A percentile compares a stretch with the other conserved stretches of the same genome.
Evolutionary conservation across 2,888 invertebrate species (phyloP).

Genomic region (Torymus auratus): DNA sequence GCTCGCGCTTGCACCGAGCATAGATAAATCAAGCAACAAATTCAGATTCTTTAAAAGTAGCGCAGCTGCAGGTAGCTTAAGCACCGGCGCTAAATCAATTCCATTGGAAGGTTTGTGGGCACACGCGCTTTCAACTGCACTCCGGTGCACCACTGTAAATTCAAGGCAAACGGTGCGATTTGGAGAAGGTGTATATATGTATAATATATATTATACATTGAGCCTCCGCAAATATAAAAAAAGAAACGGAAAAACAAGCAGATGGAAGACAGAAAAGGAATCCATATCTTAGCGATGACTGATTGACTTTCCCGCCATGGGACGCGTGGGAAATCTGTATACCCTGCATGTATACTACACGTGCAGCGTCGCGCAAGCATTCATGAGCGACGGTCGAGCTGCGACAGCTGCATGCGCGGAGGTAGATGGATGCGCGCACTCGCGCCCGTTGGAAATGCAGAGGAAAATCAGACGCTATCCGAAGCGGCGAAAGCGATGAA

Average conservation of each 20-base stretch:
- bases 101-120: not conserved
- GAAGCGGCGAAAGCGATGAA: slow-evolving; percentile 1
- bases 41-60: slow-evolving; percentile 12
- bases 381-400: not conserved
- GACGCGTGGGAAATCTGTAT: not conserved
- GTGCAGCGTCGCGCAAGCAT: not conserved
- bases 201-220: too few species aligned
- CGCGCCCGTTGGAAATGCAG: slow-evolving; percentile 23
- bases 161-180: not conserved
- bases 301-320: not conserved
- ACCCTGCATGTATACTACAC: not conserved
- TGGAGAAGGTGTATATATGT: not conserved
- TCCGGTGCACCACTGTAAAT: not conserved
- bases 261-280: not conserved
- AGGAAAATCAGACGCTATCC: slow-evolving; percentile 14
- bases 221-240: not conserved
- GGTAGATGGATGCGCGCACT: not conserved
- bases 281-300: not conserved
- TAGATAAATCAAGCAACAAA: slow-evolving; percentile 9
- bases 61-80: slow-evolving; percentile 26
- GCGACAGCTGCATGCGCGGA: slow-evolving; percentile 12
- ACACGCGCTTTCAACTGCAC: too few species aligned
- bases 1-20: not conserved
- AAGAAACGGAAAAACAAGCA: not conserved
- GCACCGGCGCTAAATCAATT: slow-evolving; percentile 17